A percentile compares a stretch with the other conserved stretches of the same genome.
Conservation (phyloP, 1,140 invertebrate genomes). For the Leptinotarsa lineolata region DNA sequence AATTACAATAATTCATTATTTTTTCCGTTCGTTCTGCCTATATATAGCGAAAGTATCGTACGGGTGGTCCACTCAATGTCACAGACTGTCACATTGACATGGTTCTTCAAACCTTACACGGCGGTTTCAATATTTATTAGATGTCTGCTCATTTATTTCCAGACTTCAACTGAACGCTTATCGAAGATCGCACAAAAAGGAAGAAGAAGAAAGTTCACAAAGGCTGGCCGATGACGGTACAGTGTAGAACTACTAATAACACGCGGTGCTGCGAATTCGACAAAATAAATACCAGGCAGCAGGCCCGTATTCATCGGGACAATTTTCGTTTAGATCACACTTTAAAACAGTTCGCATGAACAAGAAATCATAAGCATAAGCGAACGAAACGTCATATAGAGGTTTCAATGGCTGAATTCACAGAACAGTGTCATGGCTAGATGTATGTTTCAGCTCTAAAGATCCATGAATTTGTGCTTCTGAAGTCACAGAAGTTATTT, state of each 20-base stretch:
- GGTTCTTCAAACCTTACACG: constrained; percentile 44
- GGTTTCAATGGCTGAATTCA: too few species aligned
- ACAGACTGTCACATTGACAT: constrained; percentile 41
- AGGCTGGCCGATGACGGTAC: constrained; percentile 35
- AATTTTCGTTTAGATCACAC: too few species aligned
- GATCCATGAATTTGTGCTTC: too few species aligned
- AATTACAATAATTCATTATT: neutral
- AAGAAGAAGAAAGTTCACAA: constrained; percentile 36
- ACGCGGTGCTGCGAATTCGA: constrained; percentile 39
- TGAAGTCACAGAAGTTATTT: too few species aligned
- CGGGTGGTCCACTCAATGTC: constrained; percentile 39
- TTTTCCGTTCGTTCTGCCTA: neutral
- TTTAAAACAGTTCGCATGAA: too few species aligned
- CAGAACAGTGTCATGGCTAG: too few species aligned
- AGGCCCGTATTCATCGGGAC: neutral
- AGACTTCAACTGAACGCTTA: constrained; percentile 34
- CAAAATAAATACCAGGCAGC: neutral
- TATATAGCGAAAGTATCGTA: constrained; percentile 11
- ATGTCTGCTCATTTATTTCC: constrained; percentile 41
- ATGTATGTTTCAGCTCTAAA: too few species aligned
- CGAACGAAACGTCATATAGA: too few species aligned
- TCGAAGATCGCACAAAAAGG: constrained; percentile 34
- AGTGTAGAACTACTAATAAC: constrained; percentile 41
- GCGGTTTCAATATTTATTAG: constrained; percentile 44
- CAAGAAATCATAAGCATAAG: too few species aligned